Percentiles rank a stretch among this genome's conserved stretches.
Evolutionary conservation across 2,888 invertebrate species (phyloP).

Genomic region (Graphium colonna): DNA sequence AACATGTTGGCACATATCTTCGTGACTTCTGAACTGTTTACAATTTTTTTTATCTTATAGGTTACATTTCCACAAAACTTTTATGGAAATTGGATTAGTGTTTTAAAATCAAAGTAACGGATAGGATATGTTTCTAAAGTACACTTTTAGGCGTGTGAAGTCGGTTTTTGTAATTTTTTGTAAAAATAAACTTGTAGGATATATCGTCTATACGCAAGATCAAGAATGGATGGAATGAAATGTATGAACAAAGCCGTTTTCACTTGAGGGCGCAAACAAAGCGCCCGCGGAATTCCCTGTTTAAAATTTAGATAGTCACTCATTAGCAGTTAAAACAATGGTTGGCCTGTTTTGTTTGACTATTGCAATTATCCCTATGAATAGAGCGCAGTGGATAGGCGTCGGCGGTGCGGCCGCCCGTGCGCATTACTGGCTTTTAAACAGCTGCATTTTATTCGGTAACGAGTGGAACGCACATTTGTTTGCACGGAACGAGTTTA

Average conservation of each 20-base stretch:
- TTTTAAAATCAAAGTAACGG: too few relatives aligned
- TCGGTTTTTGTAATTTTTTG: too few relatives aligned
- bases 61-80: too few relatives aligned
- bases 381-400: constrained; percentile 26
- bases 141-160: too few relatives aligned
- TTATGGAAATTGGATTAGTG: neutral
- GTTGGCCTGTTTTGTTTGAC: constrained; percentile 36
- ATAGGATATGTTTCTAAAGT: too few relatives aligned
- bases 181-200: too few relatives aligned
- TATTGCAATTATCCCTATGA: constrained; percentile 30
- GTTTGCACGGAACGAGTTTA: constrained; percentile 50
- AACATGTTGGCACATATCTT: too few relatives aligned
- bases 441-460: constrained; percentile 46
- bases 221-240: too few relatives aligned
- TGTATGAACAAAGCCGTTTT: neutral
- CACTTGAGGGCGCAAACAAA: constrained; percentile 6
- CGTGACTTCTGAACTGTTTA: too few relatives aligned
- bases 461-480: constrained; percentile 52
- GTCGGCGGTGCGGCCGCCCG: constrained; percentile 33
- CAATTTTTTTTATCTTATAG: too few relatives aligned
- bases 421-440: constrained; percentile 49
- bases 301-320: constrained; percentile 20
- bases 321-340: constrained; percentile 26
- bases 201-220: too few relatives aligned
- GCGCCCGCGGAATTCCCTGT: constrained; percentile 3